A percentile compares a stretch with the other conserved stretches of the same genome.
These are phyloP conservation scores for Clunio marinus DNA, from an alignment of 2,888 invertebrate genomes.

Conservation along the genomic window DNA sequence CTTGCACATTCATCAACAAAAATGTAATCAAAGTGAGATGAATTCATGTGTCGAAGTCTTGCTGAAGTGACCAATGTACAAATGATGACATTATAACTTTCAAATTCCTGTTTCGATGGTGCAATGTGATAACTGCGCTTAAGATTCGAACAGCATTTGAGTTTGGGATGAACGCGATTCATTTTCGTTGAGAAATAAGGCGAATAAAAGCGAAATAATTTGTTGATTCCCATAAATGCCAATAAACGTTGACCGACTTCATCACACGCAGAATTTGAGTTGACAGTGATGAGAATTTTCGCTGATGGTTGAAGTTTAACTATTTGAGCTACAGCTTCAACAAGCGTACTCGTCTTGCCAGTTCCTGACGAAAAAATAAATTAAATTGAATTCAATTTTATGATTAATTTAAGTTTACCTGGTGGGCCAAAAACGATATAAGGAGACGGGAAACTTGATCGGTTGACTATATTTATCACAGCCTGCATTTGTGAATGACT, in stretches of 20 bases:
- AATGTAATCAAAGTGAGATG: constrained; percentile 1
- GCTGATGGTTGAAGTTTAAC: constrained; percentile 46
- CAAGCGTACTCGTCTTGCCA: constrained; percentile 60
- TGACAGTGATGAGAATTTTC: constrained; percentile 61
- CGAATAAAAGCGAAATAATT: constrained; percentile 26
- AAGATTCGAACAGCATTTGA: neutral
- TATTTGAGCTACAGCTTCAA: constrained; percentile 66
- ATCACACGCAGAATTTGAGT: constrained; percentile 70
- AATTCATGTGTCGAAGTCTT: neutral
- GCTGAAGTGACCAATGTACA: neutral
- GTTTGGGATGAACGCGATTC: neutral
- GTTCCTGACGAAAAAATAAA: neutral
- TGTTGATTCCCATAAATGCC: constrained; percentile 43
- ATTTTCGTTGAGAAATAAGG: neutral
- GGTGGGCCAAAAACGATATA: constrained; percentile 25
- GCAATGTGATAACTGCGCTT: neutral
- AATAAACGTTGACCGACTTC: constrained; percentile 56
- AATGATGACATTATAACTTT: constrained; percentile 6
- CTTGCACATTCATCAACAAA: constrained; percentile 29
- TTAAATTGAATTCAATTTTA: neutral
- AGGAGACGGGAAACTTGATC: neutral
- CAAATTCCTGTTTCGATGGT: neutral
- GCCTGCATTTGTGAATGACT: neutral
- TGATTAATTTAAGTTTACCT: neutral
- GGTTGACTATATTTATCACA: neutral